Evolutionary conservation across 1,140 invertebrate species (phyloP).

Genomic region (Drosophila nebulosa): DNA sequence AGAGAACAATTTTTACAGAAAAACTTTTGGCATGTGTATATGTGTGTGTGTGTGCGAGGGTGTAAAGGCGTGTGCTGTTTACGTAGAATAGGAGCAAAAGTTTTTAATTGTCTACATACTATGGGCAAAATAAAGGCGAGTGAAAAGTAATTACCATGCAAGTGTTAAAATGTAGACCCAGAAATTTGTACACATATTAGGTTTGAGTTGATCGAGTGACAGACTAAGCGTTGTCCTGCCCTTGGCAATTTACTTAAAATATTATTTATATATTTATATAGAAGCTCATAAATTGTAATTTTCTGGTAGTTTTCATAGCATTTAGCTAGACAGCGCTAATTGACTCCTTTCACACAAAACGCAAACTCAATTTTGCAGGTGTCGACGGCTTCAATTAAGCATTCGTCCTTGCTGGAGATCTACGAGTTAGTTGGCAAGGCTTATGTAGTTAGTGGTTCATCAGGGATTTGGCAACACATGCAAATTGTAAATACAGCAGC

Average conservation of each 20-base stretch:
- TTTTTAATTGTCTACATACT: constrained; percentile 39
- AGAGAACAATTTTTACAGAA: constrained; percentile 10
- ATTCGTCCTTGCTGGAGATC: constrained; percentile 1
- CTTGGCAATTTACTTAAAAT: not conserved
- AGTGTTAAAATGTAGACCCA: constrained; percentile 29
- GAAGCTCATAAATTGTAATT: not conserved
- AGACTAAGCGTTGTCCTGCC: not conserved
- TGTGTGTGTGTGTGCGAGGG: constrained; percentile 20
- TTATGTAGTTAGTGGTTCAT: constrained; percentile 27
- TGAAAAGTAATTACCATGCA: constrained; percentile 49
- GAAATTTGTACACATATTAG: not conserved
- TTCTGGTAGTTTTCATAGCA: not conserved
- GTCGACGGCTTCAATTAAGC: constrained; percentile 23
- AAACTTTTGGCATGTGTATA: constrained; percentile 44
- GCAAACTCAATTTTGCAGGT: constrained; percentile 1
- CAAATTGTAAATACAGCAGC: constrained; percentile 15
- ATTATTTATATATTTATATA: not conserved
- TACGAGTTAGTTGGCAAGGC: not conserved
- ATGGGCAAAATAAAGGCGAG: constrained; percentile 20
- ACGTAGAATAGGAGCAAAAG: constrained; percentile 11
- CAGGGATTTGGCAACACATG: constrained; percentile 28
- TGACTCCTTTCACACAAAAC: not conserved
- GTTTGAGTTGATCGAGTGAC: not conserved
- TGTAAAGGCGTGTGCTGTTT: constrained; percentile 28
- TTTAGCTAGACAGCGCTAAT: not conserved